These are phyloP conservation scores for Alectura lathami DNA, from an alignment of 2,113 vertebrate genomes.

Conservation along the genomic window DNA sequence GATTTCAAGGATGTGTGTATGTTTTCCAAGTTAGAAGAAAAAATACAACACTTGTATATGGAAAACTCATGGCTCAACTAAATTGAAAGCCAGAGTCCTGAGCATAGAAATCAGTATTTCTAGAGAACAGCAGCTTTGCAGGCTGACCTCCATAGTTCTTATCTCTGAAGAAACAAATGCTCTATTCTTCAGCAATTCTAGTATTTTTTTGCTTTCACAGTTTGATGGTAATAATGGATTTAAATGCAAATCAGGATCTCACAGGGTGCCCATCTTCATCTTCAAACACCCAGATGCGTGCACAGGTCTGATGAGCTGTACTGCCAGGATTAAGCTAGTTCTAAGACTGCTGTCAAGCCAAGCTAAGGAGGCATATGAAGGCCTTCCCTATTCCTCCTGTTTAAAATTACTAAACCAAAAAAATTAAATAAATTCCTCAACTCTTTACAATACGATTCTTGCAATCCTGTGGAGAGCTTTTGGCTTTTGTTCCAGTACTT, in stretches of 20 bases:
- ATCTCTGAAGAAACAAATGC: background rate
- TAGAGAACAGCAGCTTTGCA: background rate
- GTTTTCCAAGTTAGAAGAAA: background rate
- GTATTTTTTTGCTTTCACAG: background rate
- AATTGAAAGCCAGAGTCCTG: background rate
- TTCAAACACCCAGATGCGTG: background rate
- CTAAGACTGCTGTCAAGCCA: background rate
- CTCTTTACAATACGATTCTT: background rate
- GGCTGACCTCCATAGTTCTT: background rate
- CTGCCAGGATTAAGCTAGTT: background rate
- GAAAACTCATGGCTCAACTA: background rate
- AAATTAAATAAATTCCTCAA: background rate
- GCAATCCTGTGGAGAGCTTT: background rate
- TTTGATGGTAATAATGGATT: background rate
- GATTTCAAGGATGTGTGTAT: background rate
- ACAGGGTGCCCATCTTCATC: background rate
- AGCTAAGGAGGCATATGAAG: background rate
- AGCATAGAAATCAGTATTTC: background rate
- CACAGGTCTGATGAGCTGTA: background rate
- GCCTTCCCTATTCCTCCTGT: background rate
- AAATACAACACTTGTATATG: background rate
- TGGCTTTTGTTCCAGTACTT: conserved; percentile 20
- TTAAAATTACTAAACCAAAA: background rate
- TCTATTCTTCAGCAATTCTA: background rate
- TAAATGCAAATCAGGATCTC: background rate